Base-by-base conservation (phyloP, 2,113 vertebrate genomes). In the Pholis gunnellus region DNA sequence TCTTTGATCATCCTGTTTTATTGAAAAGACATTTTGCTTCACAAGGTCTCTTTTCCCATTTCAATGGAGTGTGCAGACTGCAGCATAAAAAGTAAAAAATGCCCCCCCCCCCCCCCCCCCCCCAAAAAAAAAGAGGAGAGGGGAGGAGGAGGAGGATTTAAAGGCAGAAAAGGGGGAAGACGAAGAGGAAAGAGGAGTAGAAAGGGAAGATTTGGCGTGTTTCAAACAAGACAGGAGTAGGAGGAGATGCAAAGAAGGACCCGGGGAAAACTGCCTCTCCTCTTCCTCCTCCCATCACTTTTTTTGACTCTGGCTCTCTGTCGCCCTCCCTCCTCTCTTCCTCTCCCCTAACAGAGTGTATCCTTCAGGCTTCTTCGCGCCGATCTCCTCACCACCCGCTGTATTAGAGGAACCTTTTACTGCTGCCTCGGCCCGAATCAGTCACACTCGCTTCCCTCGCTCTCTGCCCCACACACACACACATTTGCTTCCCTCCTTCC, bases 361-460 rank as follows among this genome's bases (percentile, higher is more conserved):
- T 93, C 90, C 91, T 91, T 88, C 87, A 88, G 90, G 87, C 89
- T 89, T 70, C 88, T 83, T 72, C 42, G 14, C 83, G 44, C 83
- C 77, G 83, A 88, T 91, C 89, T 91, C 76, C 85, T 91, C 86
- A 76, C 92, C 86, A 82, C 68, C 80, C 63, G 52, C 79, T 76
- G 91, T 71, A 89, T 91, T 89, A 90, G 88, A 87, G 83, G 75
- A 91, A 88, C 87, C 89, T 90, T 92, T 91, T 89, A 89, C 87
- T 70, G 84, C 83, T 72, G 81, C 83, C 89, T 89, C 66, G 71
- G 81, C 87, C 52, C 78, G 17, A 88, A 93, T 93, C 90, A 72
- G 91, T 93, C 91, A 90, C 90, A 87, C 88, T 83, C 20, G 29
- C 86, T 90, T 86, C 81, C 61, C 72, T 73, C 34, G 9, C 81